A percentile compares a stretch with the other conserved stretches of the same genome.
phyloP scores from a whole-genome alignment of 2,888 invertebrate species.

The Cheilosia pagana region DNA sequence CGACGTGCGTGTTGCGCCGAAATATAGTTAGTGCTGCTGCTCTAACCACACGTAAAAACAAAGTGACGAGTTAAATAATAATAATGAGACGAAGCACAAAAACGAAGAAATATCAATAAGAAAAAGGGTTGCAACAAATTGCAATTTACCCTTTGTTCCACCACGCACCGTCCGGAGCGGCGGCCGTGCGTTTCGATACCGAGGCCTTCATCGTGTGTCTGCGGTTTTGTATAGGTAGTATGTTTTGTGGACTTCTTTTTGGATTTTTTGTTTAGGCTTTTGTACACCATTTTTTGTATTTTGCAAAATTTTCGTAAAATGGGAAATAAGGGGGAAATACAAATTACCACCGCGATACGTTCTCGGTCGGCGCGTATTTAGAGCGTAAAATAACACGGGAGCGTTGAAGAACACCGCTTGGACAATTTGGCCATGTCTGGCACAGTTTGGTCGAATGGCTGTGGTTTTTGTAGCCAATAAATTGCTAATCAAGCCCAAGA shows the following conservation, averaged over 20 bases:
- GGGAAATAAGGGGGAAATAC: constrained; percentile 21
- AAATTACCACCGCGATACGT: constrained; percentile 1
- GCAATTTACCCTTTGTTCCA: constrained; percentile 65
- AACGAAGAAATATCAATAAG: constrained; percentile 37
- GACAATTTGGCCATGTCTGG: neutral
- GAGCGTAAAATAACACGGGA: constrained; percentile 53
- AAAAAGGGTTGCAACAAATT: constrained; percentile 72
- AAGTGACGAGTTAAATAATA: constrained; percentile 58
- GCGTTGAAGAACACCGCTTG: neutral
- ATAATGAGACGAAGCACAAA: constrained; percentile 38
- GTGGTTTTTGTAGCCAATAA: constrained; percentile 17
- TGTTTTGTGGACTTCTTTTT: constrained; percentile 26
- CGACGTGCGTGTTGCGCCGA: constrained; percentile 62
- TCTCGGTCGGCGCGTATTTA: constrained; percentile 58
- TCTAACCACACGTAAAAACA: constrained; percentile 30
- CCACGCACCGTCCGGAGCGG: constrained; percentile 29
- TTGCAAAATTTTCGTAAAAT: constrained; percentile 43
- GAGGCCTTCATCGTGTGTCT: constrained; percentile 34
- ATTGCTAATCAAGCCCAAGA: neutral
- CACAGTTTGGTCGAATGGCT: constrained; percentile 4
- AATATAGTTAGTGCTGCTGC: constrained; percentile 33
- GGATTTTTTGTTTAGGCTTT: constrained; percentile 7
- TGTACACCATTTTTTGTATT: constrained; percentile 22
- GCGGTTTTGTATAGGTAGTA: constrained; percentile 58
- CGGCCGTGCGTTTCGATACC: constrained; percentile 4